phyloP scores from a whole-genome alignment of 2,113 vertebrate genomes.

The Triplophysa siluroides region DNA sequence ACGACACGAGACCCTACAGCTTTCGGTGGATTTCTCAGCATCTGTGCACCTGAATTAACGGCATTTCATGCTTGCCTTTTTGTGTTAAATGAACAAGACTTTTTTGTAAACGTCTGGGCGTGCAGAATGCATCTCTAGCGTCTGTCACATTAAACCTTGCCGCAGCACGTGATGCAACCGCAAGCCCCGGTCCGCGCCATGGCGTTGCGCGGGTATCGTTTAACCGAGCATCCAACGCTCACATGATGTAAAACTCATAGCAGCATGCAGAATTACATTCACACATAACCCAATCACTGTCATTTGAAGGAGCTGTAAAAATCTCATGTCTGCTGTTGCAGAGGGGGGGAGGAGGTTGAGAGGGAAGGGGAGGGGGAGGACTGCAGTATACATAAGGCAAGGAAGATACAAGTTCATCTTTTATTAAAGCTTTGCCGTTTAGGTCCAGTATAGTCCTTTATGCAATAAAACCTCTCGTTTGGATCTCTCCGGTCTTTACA shows the following conservation, averaged over 20 bases:
- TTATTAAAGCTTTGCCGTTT: conserved; percentile 56
- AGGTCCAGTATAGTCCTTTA: conserved; percentile 46
- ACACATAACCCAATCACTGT: conserved; percentile 64
- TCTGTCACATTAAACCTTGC: neutral
- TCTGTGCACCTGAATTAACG: conserved; percentile 4
- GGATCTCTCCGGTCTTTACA: conserved; percentile 36
- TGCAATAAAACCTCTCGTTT: conserved; percentile 40
- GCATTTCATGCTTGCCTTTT: conserved; percentile 13
- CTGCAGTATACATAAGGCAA: conserved; percentile 46
- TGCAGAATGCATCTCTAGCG: conserved; percentile 27
- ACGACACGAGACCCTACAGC: neutral
- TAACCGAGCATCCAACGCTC: conserved; percentile 52
- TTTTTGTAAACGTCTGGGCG: conserved; percentile 4
- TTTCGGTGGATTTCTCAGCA: neutral
- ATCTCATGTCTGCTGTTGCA: conserved; percentile 50
- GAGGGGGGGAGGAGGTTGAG: conserved; percentile 7
- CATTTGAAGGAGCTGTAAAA: conserved; percentile 52
- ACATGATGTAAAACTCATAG: conserved; percentile 58
- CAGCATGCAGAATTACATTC: conserved; percentile 65
- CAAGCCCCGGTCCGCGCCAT: neutral
- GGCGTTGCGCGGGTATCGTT: conserved; percentile 48
- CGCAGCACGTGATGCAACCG: neutral
- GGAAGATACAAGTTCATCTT: conserved; percentile 44
- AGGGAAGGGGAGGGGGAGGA: neutral
- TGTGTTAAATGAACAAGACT: conserved; percentile 22